A percentile compares a stretch with the other conserved stretches of the same genome.
Evolutionary conservation across 2,888 invertebrate species (phyloP).

Genomic region (Noctuana brunneofusca): DNA sequence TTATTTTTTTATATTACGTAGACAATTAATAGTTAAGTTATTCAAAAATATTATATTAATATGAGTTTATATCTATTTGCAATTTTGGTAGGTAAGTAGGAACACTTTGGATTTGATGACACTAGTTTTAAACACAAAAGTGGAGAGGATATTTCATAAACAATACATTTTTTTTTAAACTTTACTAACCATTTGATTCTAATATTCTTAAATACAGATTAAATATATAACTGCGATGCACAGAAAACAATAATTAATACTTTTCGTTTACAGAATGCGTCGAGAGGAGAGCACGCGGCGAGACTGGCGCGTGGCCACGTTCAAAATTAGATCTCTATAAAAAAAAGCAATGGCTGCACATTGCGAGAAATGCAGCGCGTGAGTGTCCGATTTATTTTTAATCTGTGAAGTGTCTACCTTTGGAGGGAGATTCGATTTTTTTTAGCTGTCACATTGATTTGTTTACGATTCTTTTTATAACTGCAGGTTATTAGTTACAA

Average conservation of each 20-base stretch:
- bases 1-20: not conserved
- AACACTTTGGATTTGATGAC: not conserved
- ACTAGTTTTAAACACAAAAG: not conserved
- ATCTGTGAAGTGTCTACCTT: conserved; percentile 31
- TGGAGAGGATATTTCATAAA: not conserved
- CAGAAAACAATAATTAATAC: conserved; percentile 35
- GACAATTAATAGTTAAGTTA: too few relatives aligned
- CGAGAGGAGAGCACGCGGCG: conserved; percentile 64
- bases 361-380: conserved; percentile 73
- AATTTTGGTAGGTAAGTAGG: not conserved
- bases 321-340: conserved; percentile 75
- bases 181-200: conserved; percentile 1
- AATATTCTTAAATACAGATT: not conserved
- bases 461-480: too few relatives aligned
- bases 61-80: not conserved
- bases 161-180: not conserved
- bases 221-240: conserved; percentile 50
- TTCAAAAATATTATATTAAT: too few relatives aligned
- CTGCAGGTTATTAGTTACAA: too few relatives aligned
- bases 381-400: conserved; percentile 63
- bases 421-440: conserved; percentile 23
- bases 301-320: conserved; percentile 77
- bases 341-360: conserved; percentile 67
- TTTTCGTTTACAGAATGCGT: conserved; percentile 50
- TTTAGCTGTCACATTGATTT: not conserved